Evolutionary conservation across 2,888 invertebrate genomes (phyloP), one percentile per base, ranked within the genome.

Genomic region (Epicampocera succincta): DNA sequence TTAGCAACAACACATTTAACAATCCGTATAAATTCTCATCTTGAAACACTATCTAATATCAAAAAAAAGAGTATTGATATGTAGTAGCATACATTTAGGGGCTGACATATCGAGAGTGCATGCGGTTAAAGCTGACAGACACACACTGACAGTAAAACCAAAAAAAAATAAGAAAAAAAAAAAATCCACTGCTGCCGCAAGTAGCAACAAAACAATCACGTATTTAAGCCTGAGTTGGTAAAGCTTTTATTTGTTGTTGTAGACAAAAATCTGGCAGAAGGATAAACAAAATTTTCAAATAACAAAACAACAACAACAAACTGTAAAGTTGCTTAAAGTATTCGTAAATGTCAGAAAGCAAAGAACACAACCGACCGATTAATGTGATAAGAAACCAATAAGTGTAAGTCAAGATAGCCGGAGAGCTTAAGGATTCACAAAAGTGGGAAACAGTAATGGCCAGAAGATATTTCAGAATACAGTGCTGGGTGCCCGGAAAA

Each of bases 121-220:
- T 58, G 33, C 46, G 58, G 71, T 17, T 13, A 50, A 52, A 8
- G 1, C 15, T 38, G 56, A 17, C 25, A 25, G n/a, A n/a, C n/a
- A n/a, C n/a, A n/a, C 40, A 40, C 12, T 2, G 40, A 40, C 40
- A 12, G 40, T 12, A 5, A 40, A 12, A 12, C 40, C 13, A 3
- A n/a, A n/a, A 12, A 1, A 42, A 42, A 42, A n/a, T 12, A 42
- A 42, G 19, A 19, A 42, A 8, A n/a, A 38, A 56, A 56, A 44
- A 17, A 33, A 69, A 46, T 46, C 58, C 72, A 78, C 60, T 66
- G 63, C 73, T 73, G 68, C 19, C 58, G 25, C 3, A 74, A 80
- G 69, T 71, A 46, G 56, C 75, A 65, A 65, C 25, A 75, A 58
- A 66, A 58, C 73, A 71, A 80, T 74, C 80, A 71, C 69, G 74